Evolutionary conservation across 2,888 invertebrate species (phyloP).

Genomic region (Leucophora obtusa): DNA sequence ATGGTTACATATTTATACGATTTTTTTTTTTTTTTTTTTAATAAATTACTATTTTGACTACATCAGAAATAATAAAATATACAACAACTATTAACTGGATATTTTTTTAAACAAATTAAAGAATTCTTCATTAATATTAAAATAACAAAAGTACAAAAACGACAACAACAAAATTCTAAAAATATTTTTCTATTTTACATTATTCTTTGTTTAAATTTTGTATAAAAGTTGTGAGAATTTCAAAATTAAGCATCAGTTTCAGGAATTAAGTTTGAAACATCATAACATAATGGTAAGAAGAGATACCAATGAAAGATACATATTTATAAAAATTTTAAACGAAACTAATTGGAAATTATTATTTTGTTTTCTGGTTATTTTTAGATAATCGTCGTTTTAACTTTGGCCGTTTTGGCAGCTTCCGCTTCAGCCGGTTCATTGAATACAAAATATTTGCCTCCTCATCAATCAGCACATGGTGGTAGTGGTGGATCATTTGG

Average conservation of each 20-base stretch:
- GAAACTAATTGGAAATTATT: neutral
- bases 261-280: conserved; percentile 25
- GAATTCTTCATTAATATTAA: conserved; percentile 24
- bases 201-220: conserved; percentile 20
- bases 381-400: conserved; percentile 55
- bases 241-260: conserved; percentile 50
- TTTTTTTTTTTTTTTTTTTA: conserved; percentile 1
- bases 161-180: neutral
- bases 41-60: conserved; percentile 27
- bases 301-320: neutral
- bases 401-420: conserved; percentile 63
- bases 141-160: neutral
- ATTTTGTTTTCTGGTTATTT: conserved; percentile 13
- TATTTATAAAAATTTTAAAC: neutral
- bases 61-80: neutral
- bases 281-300: conserved; percentile 55
- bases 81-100: neutral
- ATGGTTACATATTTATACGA: conserved; percentile 12
- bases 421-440: conserved; percentile 62
- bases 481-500: conserved; percentile 8
- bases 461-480: conserved; percentile 57
- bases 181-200: conserved; percentile 21
- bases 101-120: conserved; percentile 24
- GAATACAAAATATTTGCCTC: conserved; percentile 68
- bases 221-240: conserved; percentile 62